phyloP scores from a whole-genome alignment of 2,797 vertebrate genomes.

The Epinephelus malabaricus region DNA sequence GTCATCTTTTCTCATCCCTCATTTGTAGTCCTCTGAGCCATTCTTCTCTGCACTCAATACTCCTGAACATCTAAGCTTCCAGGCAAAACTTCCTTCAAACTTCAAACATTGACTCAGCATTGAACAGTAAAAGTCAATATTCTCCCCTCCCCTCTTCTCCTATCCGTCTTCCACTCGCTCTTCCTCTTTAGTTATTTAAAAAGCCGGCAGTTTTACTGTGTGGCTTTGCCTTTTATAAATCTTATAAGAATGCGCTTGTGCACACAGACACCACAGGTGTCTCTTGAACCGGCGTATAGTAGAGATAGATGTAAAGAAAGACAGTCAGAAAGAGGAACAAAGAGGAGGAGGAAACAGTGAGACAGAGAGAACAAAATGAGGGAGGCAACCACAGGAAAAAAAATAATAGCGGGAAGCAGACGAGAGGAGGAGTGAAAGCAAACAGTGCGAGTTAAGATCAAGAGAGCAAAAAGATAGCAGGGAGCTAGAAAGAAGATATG shows the following conservation, averaged over 20 bases:
- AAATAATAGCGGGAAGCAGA: conserved; percentile 2
- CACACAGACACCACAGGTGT: conserved; percentile 55
- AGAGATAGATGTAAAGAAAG: conserved; percentile 29
- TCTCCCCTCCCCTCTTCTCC: conserved; percentile 10
- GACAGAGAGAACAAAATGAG: conserved; percentile 14
- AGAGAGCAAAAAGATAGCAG: conserved; percentile 28
- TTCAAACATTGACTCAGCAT: conserved; percentile 71
- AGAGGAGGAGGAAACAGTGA: background rate
- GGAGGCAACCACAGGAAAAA: conserved; percentile 20
- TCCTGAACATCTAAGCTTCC: conserved; percentile 58
- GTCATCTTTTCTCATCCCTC: conserved; percentile 40
- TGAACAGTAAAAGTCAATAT: conserved; percentile 62
- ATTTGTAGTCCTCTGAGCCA: conserved; percentile 59
- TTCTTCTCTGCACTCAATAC: conserved; percentile 46
- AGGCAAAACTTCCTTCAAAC: conserved; percentile 64
- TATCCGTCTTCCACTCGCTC: conserved; percentile 22
- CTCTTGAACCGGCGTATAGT: conserved; percentile 30
- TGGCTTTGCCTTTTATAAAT: conserved; percentile 27
- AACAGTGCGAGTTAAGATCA: conserved; percentile 36
- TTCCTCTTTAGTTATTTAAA: conserved; percentile 43
- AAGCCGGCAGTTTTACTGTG: conserved; percentile 31
- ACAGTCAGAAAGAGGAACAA: conserved; percentile 2
- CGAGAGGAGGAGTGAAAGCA: conserved; percentile 18
- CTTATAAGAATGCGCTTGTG: conserved; percentile 14
- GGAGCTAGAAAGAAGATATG: conserved; percentile 29